Conservation (phyloP, 2,113 vertebrate genomes). For the Phalacrocorax carbo region DNA sequence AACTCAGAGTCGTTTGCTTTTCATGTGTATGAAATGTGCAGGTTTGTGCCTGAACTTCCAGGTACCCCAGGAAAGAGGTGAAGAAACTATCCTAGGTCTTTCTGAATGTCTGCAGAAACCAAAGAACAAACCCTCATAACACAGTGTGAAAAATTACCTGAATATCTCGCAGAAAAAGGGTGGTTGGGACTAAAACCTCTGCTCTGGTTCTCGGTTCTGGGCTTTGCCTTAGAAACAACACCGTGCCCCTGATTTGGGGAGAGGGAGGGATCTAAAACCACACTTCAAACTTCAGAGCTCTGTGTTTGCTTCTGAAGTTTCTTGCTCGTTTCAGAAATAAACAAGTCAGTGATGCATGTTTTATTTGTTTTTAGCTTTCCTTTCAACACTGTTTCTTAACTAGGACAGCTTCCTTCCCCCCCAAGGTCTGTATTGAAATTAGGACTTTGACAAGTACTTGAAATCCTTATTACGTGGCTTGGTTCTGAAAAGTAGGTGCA, state of each 20-base stretch:
- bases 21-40: background rate
- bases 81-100: background rate
- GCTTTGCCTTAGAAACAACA: background rate
- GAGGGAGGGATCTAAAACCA: background rate
- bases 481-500: background rate
- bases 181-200: background rate
- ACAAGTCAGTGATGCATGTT: constrained; percentile 31
- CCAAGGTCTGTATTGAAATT: constrained; percentile 28
- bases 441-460: background rate
- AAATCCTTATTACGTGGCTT: background rate
- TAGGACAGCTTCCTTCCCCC: constrained; percentile 8
- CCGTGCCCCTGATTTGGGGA: background rate
- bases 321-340: constrained; percentile 33
- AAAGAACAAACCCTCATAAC: background rate
- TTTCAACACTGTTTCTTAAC: constrained; percentile 42
- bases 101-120: background rate
- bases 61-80: too few species aligned
- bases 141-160: background rate
- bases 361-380: constrained; percentile 46
- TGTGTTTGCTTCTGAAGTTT: constrained; percentile 5
- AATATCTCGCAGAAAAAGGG: background rate
- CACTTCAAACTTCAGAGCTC: background rate
- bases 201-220: background rate
- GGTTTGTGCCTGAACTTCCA: background rate
- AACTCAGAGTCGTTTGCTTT: background rate